Conservation (phyloP, 2,797 vertebrate genomes). For the Urocyon cinereoargenteus region DNA sequence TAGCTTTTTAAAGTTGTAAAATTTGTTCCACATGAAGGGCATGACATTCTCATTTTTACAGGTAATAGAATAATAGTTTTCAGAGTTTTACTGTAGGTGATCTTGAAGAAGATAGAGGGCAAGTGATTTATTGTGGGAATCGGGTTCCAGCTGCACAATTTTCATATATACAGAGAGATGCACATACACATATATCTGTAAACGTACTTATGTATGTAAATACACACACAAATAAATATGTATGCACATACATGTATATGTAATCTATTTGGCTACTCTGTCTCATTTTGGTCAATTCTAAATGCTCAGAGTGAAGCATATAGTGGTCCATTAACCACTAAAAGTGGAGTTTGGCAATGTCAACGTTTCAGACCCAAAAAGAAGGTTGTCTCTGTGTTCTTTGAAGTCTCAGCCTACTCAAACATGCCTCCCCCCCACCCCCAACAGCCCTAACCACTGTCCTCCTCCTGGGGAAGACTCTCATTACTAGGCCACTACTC, state of each 20-base stretch:
- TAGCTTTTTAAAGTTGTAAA: background rate
- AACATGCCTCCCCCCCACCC: background rate
- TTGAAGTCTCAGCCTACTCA: background rate
- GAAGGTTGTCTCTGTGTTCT: background rate
- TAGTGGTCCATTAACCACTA: background rate
- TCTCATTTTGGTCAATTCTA: conserved; percentile 10
- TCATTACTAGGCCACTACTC: background rate
- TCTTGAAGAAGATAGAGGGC: background rate
- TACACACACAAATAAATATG: background rate
- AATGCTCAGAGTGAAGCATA: background rate
- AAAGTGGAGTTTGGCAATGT: background rate
- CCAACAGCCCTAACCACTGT: background rate
- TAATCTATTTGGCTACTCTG: background rate
- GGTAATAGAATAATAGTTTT: conserved; percentile 30
- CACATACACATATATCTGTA: background rate
- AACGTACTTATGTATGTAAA: background rate
- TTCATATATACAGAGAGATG: background rate
- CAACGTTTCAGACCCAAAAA: background rate
- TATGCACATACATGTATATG: background rate
- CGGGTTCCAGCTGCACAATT: conserved; percentile 4
- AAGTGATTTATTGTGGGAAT: conserved; percentile 14
- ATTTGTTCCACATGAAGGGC: background rate
- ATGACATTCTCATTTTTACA: conserved; percentile 58
- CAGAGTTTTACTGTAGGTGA: background rate
- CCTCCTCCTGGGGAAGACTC: background rate